Conservation (phyloP, 2,888 invertebrate species). For the Lochmaea capreae region DNA sequence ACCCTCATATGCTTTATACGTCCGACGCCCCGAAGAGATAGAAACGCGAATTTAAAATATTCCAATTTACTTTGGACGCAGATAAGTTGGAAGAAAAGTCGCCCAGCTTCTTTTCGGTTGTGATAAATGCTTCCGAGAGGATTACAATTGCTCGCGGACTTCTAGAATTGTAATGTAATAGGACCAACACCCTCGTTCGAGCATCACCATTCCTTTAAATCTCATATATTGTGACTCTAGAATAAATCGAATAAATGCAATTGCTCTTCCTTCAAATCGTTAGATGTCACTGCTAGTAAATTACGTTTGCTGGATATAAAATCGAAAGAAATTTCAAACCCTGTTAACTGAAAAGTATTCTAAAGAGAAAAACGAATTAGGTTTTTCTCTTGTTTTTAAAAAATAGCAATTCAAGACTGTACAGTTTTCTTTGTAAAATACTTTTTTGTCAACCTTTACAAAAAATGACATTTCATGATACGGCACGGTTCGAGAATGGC, state of each 20-base stretch:
- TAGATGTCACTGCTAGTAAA: slow-evolving; percentile 38
- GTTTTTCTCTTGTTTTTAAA: neutral
- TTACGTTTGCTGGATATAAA: slow-evolving; percentile 30
- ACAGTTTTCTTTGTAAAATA: too few species aligned
- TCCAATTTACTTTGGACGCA: slow-evolving; percentile 62
- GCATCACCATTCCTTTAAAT: slow-evolving; percentile 62
- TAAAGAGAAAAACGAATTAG: neutral
- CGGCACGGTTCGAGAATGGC: too few species aligned
- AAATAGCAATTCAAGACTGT: too few species aligned
- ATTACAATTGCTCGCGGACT: slow-evolving; percentile 48
- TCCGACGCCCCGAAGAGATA: slow-evolving; percentile 54
- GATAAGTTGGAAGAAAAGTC: slow-evolving; percentile 58
- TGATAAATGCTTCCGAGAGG: slow-evolving; percentile 32
- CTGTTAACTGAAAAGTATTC: slow-evolving; percentile 20
- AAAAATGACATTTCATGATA: too few species aligned
- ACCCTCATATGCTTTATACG: slow-evolving; percentile 51
- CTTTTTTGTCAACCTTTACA: too few species aligned
- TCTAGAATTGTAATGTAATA: slow-evolving; percentile 54
- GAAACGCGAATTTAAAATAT: slow-evolving; percentile 63
- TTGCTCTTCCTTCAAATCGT: slow-evolving; percentile 53
- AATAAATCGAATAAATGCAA: slow-evolving; percentile 62
- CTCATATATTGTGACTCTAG: slow-evolving; percentile 62
- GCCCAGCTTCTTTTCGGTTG: slow-evolving; percentile 37
- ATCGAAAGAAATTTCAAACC: slow-evolving; percentile 24
- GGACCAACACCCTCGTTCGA: slow-evolving; percentile 59